Percentiles rank a stretch among this genome's conserved stretches.
phyloP scores from a whole-genome alignment of 2,888 invertebrate genomes.

The Brenthis daphne region DNA sequence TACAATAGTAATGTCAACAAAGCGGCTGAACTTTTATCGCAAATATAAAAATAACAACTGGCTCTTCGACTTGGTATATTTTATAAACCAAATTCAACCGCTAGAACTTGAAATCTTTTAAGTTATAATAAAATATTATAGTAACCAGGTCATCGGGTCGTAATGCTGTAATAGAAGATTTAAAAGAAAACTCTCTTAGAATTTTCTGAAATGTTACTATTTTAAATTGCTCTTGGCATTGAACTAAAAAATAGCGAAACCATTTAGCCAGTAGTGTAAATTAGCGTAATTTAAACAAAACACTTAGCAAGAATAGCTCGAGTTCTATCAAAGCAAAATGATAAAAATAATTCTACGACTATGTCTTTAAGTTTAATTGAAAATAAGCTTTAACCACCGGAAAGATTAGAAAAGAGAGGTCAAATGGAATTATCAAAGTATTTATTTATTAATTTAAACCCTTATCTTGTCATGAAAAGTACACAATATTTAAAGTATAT shows the following conservation, averaged over 20 bases:
- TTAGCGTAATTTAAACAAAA: background rate
- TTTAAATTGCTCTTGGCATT: too few species aligned
- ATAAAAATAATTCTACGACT: constrained; percentile 6
- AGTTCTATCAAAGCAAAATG: constrained; percentile 2
- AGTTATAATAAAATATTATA: too few species aligned
- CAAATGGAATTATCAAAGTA: background rate
- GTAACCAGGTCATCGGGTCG: too few species aligned
- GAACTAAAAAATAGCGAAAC: too few species aligned
- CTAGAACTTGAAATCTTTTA: too few species aligned
- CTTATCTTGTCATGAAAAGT: too few species aligned
- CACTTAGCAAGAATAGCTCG: background rate
- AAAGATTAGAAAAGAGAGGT: constrained; percentile 11
- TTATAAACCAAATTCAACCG: too few species aligned
- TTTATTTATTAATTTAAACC: background rate
- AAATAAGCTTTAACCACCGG: constrained; percentile 8
- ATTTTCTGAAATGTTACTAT: too few species aligned
- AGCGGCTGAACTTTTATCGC: background rate
- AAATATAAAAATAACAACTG: background rate
- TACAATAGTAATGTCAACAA: background rate
- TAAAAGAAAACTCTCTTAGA: too few species aligned
- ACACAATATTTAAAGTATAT: background rate
- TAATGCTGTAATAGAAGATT: too few species aligned
- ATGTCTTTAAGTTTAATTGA: constrained; percentile 16
- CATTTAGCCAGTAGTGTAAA: background rate
- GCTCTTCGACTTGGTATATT: background rate